A percentile compares a stretch with the other conserved stretches of the same genome.
Evolutionary conservation across 2,797 vertebrate species (phyloP).

Genomic region (Coreius guichenoti): DNA sequence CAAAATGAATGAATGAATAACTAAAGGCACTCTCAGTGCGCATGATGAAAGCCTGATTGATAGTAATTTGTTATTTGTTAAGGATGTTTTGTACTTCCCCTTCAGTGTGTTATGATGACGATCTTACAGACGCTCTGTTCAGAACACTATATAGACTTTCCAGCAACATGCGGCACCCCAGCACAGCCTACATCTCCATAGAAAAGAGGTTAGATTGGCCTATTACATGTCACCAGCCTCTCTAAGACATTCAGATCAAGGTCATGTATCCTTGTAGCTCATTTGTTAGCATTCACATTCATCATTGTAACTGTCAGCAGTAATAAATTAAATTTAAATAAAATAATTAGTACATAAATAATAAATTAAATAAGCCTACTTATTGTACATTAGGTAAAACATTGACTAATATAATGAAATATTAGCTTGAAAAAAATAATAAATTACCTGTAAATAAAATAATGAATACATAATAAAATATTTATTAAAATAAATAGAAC

Average conservation of each 20-base stretch:
- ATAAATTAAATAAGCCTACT: background rate
- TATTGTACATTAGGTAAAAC: background rate
- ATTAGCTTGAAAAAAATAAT: background rate
- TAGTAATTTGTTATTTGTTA: conserved; percentile 7
- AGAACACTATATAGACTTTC: conserved; percentile 81
- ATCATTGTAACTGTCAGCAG: background rate
- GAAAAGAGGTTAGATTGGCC: conserved; percentile 85
- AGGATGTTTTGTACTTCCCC: conserved; percentile 2
- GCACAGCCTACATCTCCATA: conserved; percentile 82
- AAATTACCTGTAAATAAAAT: background rate
- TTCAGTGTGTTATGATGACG: conserved; percentile 93
- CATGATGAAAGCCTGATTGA: background rate
- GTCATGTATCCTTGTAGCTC: background rate
- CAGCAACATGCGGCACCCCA: conserved; percentile 76
- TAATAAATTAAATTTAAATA: background rate
- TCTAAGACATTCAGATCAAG: background rate
- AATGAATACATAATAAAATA: background rate
- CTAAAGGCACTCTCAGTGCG: background rate
- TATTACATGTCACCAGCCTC: background rate
- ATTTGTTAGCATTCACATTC: background rate
- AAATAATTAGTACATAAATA: background rate
- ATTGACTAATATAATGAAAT: background rate
- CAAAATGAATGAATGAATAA: conserved; percentile 17
- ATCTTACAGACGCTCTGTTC: conserved; percentile 89
- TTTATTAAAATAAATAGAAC: background rate